Conservation (phyloP, 2,888 invertebrate species). For the Acrobasis repandana region DNA sequence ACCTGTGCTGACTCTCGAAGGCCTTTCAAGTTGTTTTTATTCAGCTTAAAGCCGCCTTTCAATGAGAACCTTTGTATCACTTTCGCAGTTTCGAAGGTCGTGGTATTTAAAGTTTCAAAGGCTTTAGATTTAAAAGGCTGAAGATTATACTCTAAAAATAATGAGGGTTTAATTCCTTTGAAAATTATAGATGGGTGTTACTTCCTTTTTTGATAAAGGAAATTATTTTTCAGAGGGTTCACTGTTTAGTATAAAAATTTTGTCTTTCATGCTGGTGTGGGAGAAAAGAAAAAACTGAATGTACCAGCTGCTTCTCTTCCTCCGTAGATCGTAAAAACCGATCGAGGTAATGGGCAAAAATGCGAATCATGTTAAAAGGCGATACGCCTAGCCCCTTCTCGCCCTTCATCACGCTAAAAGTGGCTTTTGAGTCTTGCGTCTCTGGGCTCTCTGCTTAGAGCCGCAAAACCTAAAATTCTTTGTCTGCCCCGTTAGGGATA, state of each 20-base stretch:
- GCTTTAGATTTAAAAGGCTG: too few relatives aligned
- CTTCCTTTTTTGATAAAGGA: not conserved
- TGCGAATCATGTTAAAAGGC: too few relatives aligned
- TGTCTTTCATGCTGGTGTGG: not conserved
- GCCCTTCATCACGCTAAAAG: too few relatives aligned
- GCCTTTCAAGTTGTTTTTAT: slow-evolving; percentile 3
- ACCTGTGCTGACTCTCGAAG: slow-evolving; percentile 11
- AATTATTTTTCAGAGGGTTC: not conserved
- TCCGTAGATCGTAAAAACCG: too few relatives aligned
- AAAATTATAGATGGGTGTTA: not conserved
- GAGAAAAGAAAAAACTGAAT: too few relatives aligned
- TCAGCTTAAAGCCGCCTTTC: not conserved
- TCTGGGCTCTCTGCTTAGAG: too few relatives aligned
- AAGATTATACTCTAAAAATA: not conserved
- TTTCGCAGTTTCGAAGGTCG: not conserved
- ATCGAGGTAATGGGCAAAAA: too few relatives aligned
- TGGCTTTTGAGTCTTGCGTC: too few relatives aligned
- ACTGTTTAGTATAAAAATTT: not conserved
- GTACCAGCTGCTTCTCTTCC: too few relatives aligned
- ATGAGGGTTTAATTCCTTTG: not conserved
- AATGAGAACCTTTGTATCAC: slow-evolving; percentile 2
- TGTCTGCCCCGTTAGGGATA: too few relatives aligned
- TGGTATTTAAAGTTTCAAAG: not conserved
- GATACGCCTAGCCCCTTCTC: too few relatives aligned
- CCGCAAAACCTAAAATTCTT: too few relatives aligned